A percentile compares a stretch with the other conserved stretches of the same genome.
Conservation (phyloP, 2,113 vertebrate species). For the Phrynosoma blainvillii region DNA sequence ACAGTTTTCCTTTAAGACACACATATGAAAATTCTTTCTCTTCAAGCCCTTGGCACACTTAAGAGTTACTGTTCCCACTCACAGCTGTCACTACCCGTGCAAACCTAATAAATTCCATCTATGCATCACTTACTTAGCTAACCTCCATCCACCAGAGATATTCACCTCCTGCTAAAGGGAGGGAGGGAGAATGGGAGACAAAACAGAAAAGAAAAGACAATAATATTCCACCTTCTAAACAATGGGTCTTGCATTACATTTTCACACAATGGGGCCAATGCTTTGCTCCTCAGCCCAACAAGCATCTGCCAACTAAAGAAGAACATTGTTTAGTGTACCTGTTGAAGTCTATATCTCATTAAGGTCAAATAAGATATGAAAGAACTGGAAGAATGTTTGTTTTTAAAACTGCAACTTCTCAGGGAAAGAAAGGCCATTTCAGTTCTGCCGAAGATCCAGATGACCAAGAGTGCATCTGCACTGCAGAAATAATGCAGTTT, state of each 20-base stretch:
- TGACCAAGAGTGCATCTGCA: background rate
- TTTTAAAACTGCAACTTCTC: rapidly evolving
- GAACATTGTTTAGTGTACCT: slow-evolving; percentile 49
- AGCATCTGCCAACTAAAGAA: slow-evolving; percentile 28
- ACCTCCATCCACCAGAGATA: slow-evolving; percentile 69
- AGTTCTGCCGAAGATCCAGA: background rate
- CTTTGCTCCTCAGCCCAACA: slow-evolving; percentile 45
- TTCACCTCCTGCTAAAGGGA: slow-evolving; percentile 56
- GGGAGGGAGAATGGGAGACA: background rate
- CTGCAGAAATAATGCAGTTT: too few relatives aligned
- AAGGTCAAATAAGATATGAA: slow-evolving; percentile 24
- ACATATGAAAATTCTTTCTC: slow-evolving; percentile 59
- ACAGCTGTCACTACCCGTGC: slow-evolving; percentile 64
- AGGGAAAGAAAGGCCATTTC: background rate
- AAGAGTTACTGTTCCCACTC: slow-evolving; percentile 66
- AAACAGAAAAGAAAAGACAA: slow-evolving; percentile 60
- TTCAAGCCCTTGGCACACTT: slow-evolving; percentile 61
- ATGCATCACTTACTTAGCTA: slow-evolving; percentile 71
- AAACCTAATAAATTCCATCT: slow-evolving; percentile 75
- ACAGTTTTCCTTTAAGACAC: slow-evolving; percentile 60
- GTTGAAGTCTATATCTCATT: slow-evolving; percentile 21
- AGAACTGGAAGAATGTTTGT: rapidly evolving
- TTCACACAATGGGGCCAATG: slow-evolving; percentile 53
- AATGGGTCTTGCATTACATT: slow-evolving; percentile 63
- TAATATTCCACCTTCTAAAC: slow-evolving; percentile 71